phyloP scores from a whole-genome alignment of 92 coral and sea anemone genomes.

The Epizoanthus fatuus region DNA sequence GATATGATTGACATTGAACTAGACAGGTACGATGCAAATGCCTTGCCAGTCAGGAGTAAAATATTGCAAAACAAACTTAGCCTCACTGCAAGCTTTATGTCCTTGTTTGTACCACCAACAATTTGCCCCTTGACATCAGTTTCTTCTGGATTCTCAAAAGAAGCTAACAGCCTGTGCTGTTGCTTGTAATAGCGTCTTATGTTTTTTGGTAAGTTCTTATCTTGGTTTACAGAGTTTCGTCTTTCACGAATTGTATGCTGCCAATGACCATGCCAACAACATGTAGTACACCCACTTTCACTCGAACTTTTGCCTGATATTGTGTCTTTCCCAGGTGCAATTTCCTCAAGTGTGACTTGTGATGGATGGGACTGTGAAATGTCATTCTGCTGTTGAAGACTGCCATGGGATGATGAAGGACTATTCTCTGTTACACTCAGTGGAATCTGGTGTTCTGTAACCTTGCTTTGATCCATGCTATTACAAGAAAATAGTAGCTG shows the following conservation, averaged over 20 bases:
- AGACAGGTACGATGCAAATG: conserved; percentile 88
- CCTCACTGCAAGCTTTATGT: conserved; percentile 67
- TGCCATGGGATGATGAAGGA: background rate
- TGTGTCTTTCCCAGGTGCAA: conserved; percentile 81
- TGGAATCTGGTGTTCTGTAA: background rate
- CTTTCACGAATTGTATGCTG: conserved; percentile 18
- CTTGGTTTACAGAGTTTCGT: conserved; percentile 12
- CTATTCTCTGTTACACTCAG: background rate
- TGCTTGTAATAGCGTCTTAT: conserved; percentile 87
- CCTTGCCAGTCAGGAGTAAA: conserved; percentile 79
- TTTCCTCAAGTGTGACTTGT: conserved; percentile 84
- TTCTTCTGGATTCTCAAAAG: conserved; percentile 57
- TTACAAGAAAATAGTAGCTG: background rate
- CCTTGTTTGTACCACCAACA: background rate
- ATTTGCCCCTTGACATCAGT: background rate
- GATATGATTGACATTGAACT: conserved; percentile 98
- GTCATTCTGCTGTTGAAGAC: background rate
- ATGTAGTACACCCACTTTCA: background rate
- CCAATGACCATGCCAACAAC: conserved; percentile 3
- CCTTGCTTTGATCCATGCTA: background rate
- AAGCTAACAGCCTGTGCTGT: conserved; percentile 66
- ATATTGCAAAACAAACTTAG: conserved; percentile 85
- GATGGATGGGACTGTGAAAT: conserved; percentile 51
- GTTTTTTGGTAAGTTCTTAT: conserved; percentile 71
- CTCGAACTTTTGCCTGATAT: conserved; percentile 57